Evolutionary conservation across 2,888 invertebrate genomes (phyloP).

Genomic region (Heliothis peltigera): DNA sequence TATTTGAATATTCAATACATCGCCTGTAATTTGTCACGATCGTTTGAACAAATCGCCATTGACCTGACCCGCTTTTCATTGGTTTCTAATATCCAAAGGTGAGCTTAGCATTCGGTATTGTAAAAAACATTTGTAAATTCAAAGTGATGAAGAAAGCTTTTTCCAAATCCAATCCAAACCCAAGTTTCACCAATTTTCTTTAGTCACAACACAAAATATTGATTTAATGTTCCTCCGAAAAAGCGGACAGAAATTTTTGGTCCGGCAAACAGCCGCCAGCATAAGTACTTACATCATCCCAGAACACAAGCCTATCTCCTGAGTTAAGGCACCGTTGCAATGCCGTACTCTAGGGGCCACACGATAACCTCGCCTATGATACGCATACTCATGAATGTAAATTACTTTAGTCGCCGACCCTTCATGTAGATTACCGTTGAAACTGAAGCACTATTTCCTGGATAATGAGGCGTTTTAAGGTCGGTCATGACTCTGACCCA

Average conservation of each 20-base stretch:
- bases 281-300: slow-evolving; percentile 15
- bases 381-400: slow-evolving; percentile 75
- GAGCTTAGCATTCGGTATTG: not conserved
- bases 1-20: slow-evolving; percentile 42
- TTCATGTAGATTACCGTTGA: slow-evolving; percentile 62
- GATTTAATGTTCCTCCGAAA: not conserved
- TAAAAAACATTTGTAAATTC: too few species aligned
- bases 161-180: too few species aligned
- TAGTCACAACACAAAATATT: too few species aligned
- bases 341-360: slow-evolving; percentile 75
- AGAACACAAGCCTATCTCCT: slow-evolving; percentile 20
- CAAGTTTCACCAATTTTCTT: too few species aligned
- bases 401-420: slow-evolving; percentile 56
- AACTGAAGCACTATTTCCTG: slow-evolving; percentile 52
- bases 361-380: slow-evolving; percentile 77
- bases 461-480: slow-evolving; percentile 60
- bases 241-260: not conserved
- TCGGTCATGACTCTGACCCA: slow-evolving; percentile 59
- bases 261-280: not conserved
- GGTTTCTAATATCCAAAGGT: not conserved
- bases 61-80: slow-evolving; percentile 11
- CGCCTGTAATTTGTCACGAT: slow-evolving; percentile 7
- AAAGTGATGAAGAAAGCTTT: too few species aligned
- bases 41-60: slow-evolving; percentile 16
- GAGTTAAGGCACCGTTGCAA: slow-evolving; percentile 69